Conservation (phyloP, 2,888 invertebrate genomes). For the Phalera bucephala region DNA sequence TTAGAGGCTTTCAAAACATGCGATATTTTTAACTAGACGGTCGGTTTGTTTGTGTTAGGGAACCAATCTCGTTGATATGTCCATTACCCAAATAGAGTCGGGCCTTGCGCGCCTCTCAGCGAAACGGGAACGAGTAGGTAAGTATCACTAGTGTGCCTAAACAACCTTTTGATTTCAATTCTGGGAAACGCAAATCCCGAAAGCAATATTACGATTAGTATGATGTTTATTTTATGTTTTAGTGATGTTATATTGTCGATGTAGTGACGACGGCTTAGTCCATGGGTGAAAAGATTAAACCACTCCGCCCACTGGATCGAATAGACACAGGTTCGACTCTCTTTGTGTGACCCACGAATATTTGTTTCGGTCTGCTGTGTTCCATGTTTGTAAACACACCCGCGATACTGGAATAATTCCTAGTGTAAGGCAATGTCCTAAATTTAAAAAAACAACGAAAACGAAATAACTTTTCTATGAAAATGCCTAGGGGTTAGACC, state of each 20-base stretch:
- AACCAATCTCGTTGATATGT: too few species aligned
- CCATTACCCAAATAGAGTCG: constrained; percentile 54
- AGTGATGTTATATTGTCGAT: background rate
- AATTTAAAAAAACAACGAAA: too few species aligned
- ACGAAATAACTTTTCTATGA: too few species aligned
- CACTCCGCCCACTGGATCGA: too few species aligned
- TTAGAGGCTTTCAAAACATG: background rate
- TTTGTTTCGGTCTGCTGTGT: background rate
- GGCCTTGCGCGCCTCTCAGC: constrained; percentile 32
- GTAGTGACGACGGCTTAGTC: too few species aligned
- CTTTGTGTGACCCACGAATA: too few species aligned
- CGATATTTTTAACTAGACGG: constrained; percentile 39
- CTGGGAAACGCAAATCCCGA: constrained; percentile 27
- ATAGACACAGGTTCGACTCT: too few species aligned
- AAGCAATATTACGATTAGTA: background rate
- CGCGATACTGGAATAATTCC: too few species aligned
- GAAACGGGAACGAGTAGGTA: constrained; percentile 39
- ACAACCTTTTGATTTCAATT: constrained; percentile 35
- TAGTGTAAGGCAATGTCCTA: too few species aligned
- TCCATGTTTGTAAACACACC: too few species aligned
- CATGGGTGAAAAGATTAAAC: too few species aligned
- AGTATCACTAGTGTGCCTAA: constrained; percentile 29
- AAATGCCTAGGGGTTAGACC: too few species aligned
- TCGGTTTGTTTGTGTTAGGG: constrained; percentile 41
- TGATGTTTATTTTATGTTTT: background rate